Base-by-base conservation (phyloP, 2,888 invertebrate species). In the Melinaea menophilus region DNA sequence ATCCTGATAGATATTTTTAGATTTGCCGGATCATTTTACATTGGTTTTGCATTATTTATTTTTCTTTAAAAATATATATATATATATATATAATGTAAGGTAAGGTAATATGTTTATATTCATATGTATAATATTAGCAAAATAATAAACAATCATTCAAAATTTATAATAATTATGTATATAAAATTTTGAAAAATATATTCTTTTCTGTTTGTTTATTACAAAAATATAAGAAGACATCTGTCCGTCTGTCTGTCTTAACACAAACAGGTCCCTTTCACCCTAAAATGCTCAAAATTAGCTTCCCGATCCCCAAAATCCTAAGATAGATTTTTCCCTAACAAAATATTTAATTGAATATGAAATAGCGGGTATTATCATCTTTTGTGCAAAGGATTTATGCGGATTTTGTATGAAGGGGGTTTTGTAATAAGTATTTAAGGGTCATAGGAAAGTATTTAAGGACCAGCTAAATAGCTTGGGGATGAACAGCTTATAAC, bases 281-380 rank as follows among this genome's bases (percentile, higher is more conserved):
- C 57, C 62, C 59, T 62, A 41, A 59, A 61, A 72, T 69, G 72
- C 65, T 72, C 72, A 68, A 73, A 78, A 80, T 79, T 78, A 79
- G 69, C 71, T 65, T 69, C 71, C 69, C 72, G 69, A 76, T 76
- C 79, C 79, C 79, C 75, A 77, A 80, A 85, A 83, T 80, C 82
- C 81, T 64, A 76, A 75, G 90, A 93, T 92, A 91, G 90, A 92
- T 93, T 85, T 78, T 79, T 85, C 85, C 86, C 81, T 79, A 75
- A 85, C 86, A 86, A 85, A 90, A 88, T 92, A 93, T 93, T 92
- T 93, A 93, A 93, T 94, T 93, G 93, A 94, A 94, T 93, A 93
- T 92, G 92, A 92, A 93, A 93, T 91, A 89, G 81, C 76, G 77
- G 86, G 90, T 79, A 87, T 90, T 91, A 90, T 77, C 84, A 78